Conservation (phyloP, 1,140 invertebrate genomes). For the Meloidogyne hapla region DNA sequence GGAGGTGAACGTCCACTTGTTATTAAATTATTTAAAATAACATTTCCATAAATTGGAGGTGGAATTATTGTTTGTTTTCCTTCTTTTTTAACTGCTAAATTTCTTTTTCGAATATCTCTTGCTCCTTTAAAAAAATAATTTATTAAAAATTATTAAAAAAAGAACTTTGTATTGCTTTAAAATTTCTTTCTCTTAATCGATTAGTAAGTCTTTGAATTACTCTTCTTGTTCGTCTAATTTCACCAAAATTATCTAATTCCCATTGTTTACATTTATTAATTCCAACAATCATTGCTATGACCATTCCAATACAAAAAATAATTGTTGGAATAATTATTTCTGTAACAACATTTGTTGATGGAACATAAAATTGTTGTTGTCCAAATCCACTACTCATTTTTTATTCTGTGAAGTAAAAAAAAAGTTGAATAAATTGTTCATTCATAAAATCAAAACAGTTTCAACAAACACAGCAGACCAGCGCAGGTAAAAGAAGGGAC, state of each 20-base stretch:
- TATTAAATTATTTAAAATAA: not conserved
- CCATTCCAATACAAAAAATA: slow-evolving; percentile 60
- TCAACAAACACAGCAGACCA: too few species aligned
- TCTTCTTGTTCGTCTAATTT: slow-evolving; percentile 58
- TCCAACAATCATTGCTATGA: slow-evolving; percentile 59
- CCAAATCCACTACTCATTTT: not conserved
- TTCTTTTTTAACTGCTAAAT: not conserved
- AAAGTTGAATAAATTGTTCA: not conserved
- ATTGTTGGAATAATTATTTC: slow-evolving; percentile 59
- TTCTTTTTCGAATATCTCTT: slow-evolving; percentile 54
- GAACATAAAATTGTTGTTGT: slow-evolving; percentile 37
- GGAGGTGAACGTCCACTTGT: slow-evolving; percentile 56
- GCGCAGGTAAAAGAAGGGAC: too few species aligned
- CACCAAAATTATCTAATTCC: slow-evolving; percentile 62
- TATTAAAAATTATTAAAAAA: slow-evolving; percentile 24
- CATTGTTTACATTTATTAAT: slow-evolving; percentile 63
- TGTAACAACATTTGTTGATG: slow-evolving; percentile 58
- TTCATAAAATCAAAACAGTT: too few species aligned
- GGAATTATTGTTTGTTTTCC: not conserved
- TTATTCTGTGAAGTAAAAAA: too few species aligned
- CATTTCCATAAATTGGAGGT: slow-evolving; percentile 23
- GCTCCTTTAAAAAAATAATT: slow-evolving; percentile 44
- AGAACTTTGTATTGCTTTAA: slow-evolving; percentile 61
- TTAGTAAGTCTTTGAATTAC: slow-evolving; percentile 59
- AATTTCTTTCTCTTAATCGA: slow-evolving; percentile 59